Base-by-base conservation (phyloP, 35 echinoderm and acorn worm species). In the Ophiothrix spiculata region DNA sequence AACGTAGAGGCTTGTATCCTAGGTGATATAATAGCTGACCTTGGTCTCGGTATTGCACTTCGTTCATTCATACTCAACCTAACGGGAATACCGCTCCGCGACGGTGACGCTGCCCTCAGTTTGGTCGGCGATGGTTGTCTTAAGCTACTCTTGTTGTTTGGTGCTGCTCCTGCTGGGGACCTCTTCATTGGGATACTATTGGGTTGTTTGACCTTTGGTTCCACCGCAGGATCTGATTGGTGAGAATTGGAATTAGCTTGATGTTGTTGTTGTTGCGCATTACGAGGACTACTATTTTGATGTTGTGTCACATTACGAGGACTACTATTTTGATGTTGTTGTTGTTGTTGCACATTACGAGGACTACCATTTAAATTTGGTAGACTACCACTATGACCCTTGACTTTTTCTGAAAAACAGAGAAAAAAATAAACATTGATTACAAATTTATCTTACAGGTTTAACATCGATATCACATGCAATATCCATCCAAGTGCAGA, bases 41-140 rank as follows among this genome's bases (percentile, higher is more conserved):
- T 60, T 3, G 87, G 87, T 39, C 87, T 89, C 1, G 87, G 87
- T 17, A 89, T 89, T 31, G 63, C 79, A 54, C 87, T 89, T 63
- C 74, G 60, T 33, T 89, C 87, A 38, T 41, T 56, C 33, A 39
- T 56, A 77, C 87, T 89, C 10, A 78, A 60, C 74, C 87, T 74
- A 28, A 89, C 87, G 40, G 87, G 87, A 75, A 89, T 89, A 36
- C 87, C 87, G 33, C 87, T 89, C 6, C 87, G 79, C 38, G 81
- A 78, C 3, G 87, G 87, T 36, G 87, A 89, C 29, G 87, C 87
- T 12, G 33, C 80, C 60, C 87, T 64, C 60, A 83, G 79, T 56
- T 89, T 89, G 79, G 79, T 89, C 42, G 87, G 87, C 35, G 87
- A 89, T 41, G 87, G 87, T 56, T 89, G 87, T 39, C 81, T 89